These are phyloP conservation scores for Drosophila villosipedis DNA, from an alignment of 2,888 invertebrate genomes.

Conservation along the genomic window DNA sequence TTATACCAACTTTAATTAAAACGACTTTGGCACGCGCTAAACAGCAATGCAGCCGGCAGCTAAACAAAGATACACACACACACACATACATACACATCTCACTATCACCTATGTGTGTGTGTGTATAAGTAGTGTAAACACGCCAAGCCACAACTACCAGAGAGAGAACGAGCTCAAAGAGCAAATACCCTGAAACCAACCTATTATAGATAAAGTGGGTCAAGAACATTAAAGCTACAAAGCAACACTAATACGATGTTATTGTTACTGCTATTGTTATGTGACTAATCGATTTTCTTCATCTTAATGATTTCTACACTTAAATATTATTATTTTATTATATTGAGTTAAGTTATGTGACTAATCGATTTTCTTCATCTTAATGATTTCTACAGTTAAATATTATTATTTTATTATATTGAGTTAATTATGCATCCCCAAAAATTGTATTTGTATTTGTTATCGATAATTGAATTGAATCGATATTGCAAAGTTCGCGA, in stretches of 20 bases:
- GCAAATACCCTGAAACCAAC: not conserved
- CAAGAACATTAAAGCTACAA: not conserved
- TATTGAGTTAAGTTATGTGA: not conserved
- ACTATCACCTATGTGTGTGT: not conserved
- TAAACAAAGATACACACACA: conserved; percentile 11
- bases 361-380: not conserved
- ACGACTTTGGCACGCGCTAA: conserved; percentile 61
- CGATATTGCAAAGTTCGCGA: not conserved
- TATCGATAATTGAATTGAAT: not conserved
- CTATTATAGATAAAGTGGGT: not conserved
- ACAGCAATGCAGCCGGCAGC: conserved; percentile 43
- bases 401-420: not conserved
- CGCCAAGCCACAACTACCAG: not conserved
- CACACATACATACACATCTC: not conserved
- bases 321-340: no score
- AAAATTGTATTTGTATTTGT: not conserved
- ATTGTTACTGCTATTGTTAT: not conserved
- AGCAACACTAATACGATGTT: not conserved
- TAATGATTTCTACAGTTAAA: not conserved
- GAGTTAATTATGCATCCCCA: not conserved
- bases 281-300: not conserved
- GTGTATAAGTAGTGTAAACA: not conserved
- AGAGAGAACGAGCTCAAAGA: not conserved
- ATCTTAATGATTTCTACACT: not conserved
- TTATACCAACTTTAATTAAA: conserved; percentile 74